Percentiles rank a stretch among this genome's conserved stretches.
Conservation (phyloP, 2,113 vertebrate species). For the Ailuropoda melanoleuca region DNA sequence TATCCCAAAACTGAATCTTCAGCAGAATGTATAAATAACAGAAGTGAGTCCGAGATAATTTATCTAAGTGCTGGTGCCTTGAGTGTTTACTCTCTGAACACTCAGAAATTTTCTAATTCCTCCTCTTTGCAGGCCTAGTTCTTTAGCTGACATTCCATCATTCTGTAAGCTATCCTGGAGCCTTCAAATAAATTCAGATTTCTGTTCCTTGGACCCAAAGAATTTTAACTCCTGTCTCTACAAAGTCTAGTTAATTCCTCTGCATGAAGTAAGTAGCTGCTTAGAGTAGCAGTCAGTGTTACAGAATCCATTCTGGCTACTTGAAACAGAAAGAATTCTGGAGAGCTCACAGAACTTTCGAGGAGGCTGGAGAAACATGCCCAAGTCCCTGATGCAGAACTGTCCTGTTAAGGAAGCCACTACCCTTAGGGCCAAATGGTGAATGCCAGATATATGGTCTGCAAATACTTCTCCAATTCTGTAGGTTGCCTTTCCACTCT, state of each 20-base stretch:
- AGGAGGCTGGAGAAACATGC: background rate
- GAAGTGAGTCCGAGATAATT: background rate
- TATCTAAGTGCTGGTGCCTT: background rate
- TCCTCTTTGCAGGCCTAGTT: background rate
- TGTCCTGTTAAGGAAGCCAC: background rate
- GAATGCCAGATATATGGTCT: background rate
- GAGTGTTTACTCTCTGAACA: background rate
- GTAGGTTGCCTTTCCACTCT: background rate
- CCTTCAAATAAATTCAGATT: conserved; percentile 24
- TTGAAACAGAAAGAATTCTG: background rate
- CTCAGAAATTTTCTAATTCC: background rate
- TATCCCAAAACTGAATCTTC: background rate
- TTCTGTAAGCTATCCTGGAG: background rate
- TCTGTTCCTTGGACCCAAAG: background rate
- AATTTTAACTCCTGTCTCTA: background rate
- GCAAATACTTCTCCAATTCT: background rate
- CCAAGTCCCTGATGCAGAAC: background rate
- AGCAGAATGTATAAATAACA: background rate
- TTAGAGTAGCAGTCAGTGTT: background rate
- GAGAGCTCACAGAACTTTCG: background rate
- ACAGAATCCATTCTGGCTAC: background rate
- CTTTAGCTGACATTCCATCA: background rate
- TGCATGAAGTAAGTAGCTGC: background rate
- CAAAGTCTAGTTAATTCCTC: background rate
- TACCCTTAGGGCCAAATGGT: background rate